Conservation (phyloP, 2,113 vertebrate species). For the Zosterops borbonicus region DNA sequence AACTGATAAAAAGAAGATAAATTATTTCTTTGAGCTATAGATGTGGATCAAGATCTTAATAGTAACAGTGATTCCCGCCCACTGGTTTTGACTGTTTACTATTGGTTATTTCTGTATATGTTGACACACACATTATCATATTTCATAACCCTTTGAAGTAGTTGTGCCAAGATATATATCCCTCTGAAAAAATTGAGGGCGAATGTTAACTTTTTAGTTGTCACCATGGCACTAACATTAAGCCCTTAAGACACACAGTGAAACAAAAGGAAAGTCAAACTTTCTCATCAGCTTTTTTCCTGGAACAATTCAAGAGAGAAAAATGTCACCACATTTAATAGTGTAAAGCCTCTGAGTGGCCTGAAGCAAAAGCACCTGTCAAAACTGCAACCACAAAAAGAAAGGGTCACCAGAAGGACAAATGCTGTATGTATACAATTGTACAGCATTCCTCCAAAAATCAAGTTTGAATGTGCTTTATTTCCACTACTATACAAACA, state of each 20-base stretch:
- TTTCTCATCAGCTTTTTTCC: constrained; percentile 26
- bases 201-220: neutral
- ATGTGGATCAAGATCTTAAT: neutral
- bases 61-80: neutral
- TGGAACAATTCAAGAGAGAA: constrained; percentile 43
- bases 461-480: neutral
- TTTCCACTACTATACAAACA: neutral
- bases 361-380: constrained; percentile 60
- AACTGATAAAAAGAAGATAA: neutral
- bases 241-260: neutral
- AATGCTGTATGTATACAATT: neutral
- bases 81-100: neutral
- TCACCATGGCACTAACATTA: neutral
- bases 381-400: neutral
- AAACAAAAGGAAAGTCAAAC: constrained; percentile 4
- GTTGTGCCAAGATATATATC: neutral
- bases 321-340: constrained; percentile 58
- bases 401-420: constrained; percentile 42
- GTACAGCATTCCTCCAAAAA: neutral
- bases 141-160: neutral
- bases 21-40: neutral
- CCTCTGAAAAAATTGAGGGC: neutral
- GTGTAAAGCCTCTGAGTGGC: constrained; percentile 15
- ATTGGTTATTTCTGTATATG: neutral
- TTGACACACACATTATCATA: neutral